phyloP scores from a whole-genome alignment of 2,797 vertebrate species.

The Karalla daura region DNA sequence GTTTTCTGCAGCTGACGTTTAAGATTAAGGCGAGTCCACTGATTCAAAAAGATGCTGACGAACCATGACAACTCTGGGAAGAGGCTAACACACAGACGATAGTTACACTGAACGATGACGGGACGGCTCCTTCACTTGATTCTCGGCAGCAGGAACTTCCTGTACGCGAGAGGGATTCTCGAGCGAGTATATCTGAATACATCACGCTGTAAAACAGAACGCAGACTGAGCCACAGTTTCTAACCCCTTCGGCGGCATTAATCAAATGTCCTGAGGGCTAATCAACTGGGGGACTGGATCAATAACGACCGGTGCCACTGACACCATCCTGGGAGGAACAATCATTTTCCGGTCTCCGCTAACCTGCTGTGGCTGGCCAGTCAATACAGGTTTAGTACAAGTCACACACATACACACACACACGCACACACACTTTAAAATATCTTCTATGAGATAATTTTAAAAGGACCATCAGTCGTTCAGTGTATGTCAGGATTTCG shows the following conservation, averaged over 20 bases:
- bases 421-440: constrained; percentile 11
- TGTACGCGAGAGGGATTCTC: neutral
- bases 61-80: constrained; percentile 37
- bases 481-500: neutral
- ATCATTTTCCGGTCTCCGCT: constrained; percentile 67
- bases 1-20: constrained; percentile 24
- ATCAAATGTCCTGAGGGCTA: constrained; percentile 70
- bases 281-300: constrained; percentile 59
- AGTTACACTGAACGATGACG: constrained; percentile 40
- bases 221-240: constrained; percentile 11
- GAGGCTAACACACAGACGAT: constrained; percentile 40
- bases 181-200: constrained; percentile 4
- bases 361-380: constrained; percentile 61
- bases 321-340: constrained; percentile 59
- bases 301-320: constrained; percentile 54
- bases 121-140: constrained; percentile 11
- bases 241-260: constrained; percentile 49
- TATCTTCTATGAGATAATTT: constrained; percentile 10
- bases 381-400: constrained; percentile 66
- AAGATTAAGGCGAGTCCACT: constrained; percentile 59
- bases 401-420: constrained; percentile 54
- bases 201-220: constrained; percentile 35
- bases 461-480: neutral
- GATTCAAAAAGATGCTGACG: constrained; percentile 42
- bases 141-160: constrained; percentile 8